Percentiles rank a stretch among this genome's conserved stretches.
phyloP scores from a whole-genome alignment of 2,113 vertebrate species.

The Elanoides forficatus region DNA sequence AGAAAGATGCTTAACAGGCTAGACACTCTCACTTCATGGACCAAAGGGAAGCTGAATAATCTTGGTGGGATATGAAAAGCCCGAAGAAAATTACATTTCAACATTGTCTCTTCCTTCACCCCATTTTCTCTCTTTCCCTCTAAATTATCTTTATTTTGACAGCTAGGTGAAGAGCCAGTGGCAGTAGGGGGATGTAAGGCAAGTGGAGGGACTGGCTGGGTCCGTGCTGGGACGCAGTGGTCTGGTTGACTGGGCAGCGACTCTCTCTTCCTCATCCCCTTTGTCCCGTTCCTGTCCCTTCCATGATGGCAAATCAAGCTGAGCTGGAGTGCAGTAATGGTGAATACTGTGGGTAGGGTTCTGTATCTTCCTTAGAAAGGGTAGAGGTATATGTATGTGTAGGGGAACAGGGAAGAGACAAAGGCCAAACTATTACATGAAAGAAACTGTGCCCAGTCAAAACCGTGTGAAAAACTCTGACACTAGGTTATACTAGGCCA shows the following conservation, averaged over 20 bases:
- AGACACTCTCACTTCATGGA: background rate
- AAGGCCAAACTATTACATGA: background rate
- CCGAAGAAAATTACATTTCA: background rate
- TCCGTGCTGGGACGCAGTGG: background rate
- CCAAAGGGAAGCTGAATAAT: background rate
- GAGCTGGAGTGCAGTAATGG: background rate
- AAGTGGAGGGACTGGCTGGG: background rate
- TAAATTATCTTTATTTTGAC: background rate
- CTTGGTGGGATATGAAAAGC: background rate
- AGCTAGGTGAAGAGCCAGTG: background rate
- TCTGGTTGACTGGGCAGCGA: background rate
- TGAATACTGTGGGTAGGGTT: background rate
- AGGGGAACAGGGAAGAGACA: background rate
- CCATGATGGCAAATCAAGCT: background rate
- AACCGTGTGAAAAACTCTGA: background rate
- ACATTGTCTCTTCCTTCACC: background rate
- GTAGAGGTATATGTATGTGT: background rate
- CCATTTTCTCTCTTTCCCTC: background rate
- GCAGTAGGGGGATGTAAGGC: background rate
- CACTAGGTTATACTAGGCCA: background rate
- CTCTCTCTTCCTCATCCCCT: background rate
- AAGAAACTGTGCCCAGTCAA: background rate
- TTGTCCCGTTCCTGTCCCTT: background rate
- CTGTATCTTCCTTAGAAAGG: background rate
- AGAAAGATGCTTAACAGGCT: background rate